These are phyloP conservation scores for Macrostomum lignano DNA, from an alignment of 1,140 invertebrate species.

Conservation along the genomic window DNA sequence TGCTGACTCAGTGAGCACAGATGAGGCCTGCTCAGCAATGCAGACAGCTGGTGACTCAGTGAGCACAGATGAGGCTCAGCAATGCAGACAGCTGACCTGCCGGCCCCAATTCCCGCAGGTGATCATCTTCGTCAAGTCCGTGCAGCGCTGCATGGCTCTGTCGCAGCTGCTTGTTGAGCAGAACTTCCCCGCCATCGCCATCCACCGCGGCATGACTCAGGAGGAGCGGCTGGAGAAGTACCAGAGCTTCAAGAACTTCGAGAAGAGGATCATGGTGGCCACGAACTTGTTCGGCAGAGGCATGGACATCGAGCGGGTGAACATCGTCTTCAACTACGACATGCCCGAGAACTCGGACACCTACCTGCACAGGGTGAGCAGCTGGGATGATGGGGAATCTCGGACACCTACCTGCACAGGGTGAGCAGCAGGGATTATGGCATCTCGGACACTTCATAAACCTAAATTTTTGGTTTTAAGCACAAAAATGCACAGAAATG, in stretches of 20 bases:
- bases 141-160: conserved; percentile 83
- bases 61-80: no score
- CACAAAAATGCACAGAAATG: no score
- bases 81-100: no score
- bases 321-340: conserved; percentile 99
- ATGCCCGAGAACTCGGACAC: conserved; percentile 99
- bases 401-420: no score
- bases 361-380: conserved; percentile 64
- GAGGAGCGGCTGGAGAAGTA: conserved; percentile 69
- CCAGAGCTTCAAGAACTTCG: conserved; percentile 98
- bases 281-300: conserved; percentile 86
- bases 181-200: conserved; percentile 96
- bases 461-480: no score
- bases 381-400: no score
- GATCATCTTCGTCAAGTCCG: conserved; percentile 92
- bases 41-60: no score
- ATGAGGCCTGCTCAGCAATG: no score
- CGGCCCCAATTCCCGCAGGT: conserved; percentile 21
- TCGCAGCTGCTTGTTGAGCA: conserved; percentile 82
- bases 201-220: conserved; percentile 89
- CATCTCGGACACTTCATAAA: no score
- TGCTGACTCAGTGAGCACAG: no score
- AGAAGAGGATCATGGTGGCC: conserved; percentile 85
- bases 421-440: no score
- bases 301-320: conserved; percentile 48